phyloP scores from a whole-genome alignment of 2,888 invertebrate genomes.

The Tenthredo distinguenda region DNA sequence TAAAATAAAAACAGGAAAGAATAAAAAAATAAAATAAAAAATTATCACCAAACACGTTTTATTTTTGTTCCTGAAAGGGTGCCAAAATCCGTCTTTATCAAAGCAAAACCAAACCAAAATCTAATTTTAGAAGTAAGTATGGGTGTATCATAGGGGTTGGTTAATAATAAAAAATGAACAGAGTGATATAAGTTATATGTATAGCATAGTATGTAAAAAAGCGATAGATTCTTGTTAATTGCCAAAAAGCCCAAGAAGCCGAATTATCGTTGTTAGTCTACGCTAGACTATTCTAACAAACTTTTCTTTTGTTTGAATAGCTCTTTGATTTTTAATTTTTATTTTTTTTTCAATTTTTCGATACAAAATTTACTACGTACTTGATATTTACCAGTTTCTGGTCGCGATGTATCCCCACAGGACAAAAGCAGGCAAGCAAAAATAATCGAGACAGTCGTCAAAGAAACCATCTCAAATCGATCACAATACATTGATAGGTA shows the following conservation, averaged over 20 bases:
- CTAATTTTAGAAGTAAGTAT: not conserved
- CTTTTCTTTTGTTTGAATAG: constrained; percentile 32
- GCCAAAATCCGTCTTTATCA: constrained; percentile 73
- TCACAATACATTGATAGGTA: not conserved
- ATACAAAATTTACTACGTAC: constrained; percentile 39
- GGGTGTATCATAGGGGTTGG: not conserved
- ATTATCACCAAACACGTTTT: constrained; percentile 74
- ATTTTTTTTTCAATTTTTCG: constrained; percentile 51
- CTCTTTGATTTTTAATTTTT: constrained; percentile 56
- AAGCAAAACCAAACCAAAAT: constrained; percentile 58
- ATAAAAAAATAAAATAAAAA: not conserved
- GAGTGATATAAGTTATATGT: not conserved
- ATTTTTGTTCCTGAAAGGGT: constrained; percentile 58
- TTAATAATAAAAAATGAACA: constrained; percentile 28
- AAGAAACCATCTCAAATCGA: constrained; percentile 74
- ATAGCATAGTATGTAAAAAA: constrained; percentile 36
- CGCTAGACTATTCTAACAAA: constrained; percentile 49
- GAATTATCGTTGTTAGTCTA: constrained; percentile 47
- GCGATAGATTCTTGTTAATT: constrained; percentile 47
- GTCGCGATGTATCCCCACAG: constrained; percentile 69
- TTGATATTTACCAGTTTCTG: constrained; percentile 71
- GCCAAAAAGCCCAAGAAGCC: constrained; percentile 47
- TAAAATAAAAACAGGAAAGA: not conserved
- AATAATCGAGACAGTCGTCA: constrained; percentile 72
- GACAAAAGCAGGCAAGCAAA: constrained; percentile 70